phyloP scores from a whole-genome alignment of 2,113 vertebrate species.

The Coryphaenoides rupestris region DNA sequence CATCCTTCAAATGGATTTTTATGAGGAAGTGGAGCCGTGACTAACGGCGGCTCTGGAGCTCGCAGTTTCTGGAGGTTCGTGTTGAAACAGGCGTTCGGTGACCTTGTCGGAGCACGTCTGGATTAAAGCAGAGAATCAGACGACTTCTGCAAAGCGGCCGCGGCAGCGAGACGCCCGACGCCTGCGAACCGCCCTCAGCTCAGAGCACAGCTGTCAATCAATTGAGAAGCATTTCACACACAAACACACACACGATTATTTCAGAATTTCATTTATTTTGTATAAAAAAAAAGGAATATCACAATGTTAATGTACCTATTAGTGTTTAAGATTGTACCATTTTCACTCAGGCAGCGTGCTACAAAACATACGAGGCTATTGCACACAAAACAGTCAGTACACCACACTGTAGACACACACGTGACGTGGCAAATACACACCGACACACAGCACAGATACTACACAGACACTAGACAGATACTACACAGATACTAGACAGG shows the following conservation, averaged over 20 bases:
- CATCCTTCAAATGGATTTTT: constrained; percentile 36
- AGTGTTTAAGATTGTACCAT: constrained; percentile 79
- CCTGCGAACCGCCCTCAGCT: constrained; percentile 28
- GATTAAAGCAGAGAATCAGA: constrained; percentile 34
- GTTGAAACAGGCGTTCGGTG: constrained; percentile 52
- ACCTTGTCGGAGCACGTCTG: constrained; percentile 69
- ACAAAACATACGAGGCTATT: constrained; percentile 77
- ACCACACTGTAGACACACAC: constrained; percentile 65
- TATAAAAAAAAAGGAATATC: constrained; percentile 59
- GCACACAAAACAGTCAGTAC: constrained; percentile 75
- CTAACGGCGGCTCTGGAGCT: constrained; percentile 40
- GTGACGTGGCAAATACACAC: constrained; percentile 10
- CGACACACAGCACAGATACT: constrained; percentile 39
- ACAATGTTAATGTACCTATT: constrained; percentile 77
- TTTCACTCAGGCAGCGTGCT: constrained; percentile 76
- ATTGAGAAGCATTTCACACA: not conserved
- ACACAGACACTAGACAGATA: constrained; percentile 64
- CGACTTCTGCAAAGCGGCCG: constrained; percentile 31
- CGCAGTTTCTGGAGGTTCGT: constrained; percentile 49
- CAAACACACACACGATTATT: constrained; percentile 25
- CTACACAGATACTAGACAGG: constrained; percentile 70
- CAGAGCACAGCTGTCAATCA: not conserved
- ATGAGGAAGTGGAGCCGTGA: constrained; percentile 50
- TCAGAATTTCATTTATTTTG: constrained; percentile 68
- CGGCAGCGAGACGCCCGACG: constrained; percentile 32